These are phyloP conservation scores for Bradypodion ventrale DNA, from an alignment of 2,797 vertebrate genomes.

Conservation along the genomic window DNA sequence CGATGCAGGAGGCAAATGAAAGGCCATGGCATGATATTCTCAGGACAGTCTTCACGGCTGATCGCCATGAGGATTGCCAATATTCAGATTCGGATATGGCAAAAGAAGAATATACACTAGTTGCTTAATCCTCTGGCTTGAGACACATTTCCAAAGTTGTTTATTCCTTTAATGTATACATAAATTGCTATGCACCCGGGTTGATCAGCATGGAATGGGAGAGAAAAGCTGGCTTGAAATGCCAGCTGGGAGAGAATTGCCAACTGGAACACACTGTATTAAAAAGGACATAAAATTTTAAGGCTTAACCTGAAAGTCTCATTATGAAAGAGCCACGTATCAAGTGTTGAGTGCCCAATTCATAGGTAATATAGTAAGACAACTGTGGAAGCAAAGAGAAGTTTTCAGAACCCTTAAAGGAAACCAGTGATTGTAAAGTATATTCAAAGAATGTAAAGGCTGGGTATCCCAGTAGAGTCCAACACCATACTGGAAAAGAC, in stretches of 20 bases:
- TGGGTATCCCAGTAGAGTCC: background rate
- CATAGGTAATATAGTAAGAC: background rate
- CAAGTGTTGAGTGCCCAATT: background rate
- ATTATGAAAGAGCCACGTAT: background rate
- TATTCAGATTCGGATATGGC: too few species aligned
- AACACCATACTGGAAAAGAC: constrained; percentile 39
- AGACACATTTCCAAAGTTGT: background rate
- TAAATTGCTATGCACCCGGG: background rate
- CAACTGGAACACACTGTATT: background rate
- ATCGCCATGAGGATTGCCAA: too few species aligned
- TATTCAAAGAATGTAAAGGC: constrained; percentile 18
- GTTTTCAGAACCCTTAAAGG: background rate
- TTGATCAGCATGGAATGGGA: background rate
- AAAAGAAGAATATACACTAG: too few species aligned
- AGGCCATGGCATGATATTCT: too few species aligned
- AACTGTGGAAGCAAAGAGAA: background rate
- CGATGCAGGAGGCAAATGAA: too few species aligned
- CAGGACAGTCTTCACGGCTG: too few species aligned
- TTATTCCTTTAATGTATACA: background rate
- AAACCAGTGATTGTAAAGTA: background rate
- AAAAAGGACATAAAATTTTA: background rate
- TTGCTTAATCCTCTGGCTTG: background rate
- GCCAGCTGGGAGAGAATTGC: background rate
- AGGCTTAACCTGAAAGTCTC: background rate
- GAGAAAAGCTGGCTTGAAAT: background rate